phyloP scores from a whole-genome alignment of 2,888 invertebrate species.

The Drosophila percnosoma region DNA sequence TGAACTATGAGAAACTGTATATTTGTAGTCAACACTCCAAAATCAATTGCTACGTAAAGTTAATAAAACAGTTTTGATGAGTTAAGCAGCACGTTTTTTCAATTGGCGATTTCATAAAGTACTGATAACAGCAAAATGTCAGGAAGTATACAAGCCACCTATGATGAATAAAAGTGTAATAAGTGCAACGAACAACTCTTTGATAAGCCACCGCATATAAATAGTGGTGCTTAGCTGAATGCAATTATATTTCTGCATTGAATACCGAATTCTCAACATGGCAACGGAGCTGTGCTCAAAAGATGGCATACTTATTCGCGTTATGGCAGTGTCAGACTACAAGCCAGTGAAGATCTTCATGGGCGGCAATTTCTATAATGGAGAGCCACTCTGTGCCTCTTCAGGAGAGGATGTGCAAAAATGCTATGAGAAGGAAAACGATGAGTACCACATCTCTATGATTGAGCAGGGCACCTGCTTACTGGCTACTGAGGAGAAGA shows the following conservation, averaged over 20 bases:
- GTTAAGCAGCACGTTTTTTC: neutral
- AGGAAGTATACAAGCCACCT: neutral
- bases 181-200: neutral
- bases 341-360: constrained; percentile 37
- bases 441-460: constrained; percentile 49
- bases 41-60: no score
- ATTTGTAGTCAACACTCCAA: no score
- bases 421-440: constrained; percentile 38
- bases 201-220: constrained; percentile 25
- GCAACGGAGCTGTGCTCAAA: constrained; percentile 26
- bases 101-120: neutral
- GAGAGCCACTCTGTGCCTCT: constrained; percentile 45
- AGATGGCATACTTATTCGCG: constrained; percentile 46
- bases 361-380: constrained; percentile 44
- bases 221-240: neutral
- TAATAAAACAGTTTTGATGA: no score
- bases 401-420: constrained; percentile 38
- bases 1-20: no score
- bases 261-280: constrained; percentile 23
- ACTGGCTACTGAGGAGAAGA: constrained; percentile 40
- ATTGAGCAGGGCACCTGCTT: constrained; percentile 52
- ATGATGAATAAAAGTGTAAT: neutral
- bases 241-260: neutral
- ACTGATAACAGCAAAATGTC: neutral
- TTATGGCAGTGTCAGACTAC: constrained; percentile 48